A percentile compares a stretch with the other conserved stretches of the same genome.
phyloP scores from a whole-genome alignment of 2,113 vertebrate species.

The Conger conger region DNA sequence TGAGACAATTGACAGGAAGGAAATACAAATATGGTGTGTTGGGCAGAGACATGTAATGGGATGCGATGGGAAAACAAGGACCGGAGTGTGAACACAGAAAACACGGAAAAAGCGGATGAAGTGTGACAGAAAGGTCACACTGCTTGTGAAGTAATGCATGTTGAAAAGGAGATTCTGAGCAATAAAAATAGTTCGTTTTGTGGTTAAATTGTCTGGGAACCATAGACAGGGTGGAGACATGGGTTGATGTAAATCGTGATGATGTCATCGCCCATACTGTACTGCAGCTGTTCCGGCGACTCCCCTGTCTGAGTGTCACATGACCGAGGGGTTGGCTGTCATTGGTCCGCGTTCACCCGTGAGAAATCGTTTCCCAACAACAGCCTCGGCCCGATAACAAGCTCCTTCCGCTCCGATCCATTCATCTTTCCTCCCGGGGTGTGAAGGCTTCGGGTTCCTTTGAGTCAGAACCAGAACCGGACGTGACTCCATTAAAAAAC shows the following conservation, averaged over 20 bases:
- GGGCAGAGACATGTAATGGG: too few species aligned
- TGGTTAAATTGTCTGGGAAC: not conserved
- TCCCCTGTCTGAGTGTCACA: not conserved
- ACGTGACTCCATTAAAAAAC: constrained; percentile 45
- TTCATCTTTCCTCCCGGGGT: constrained; percentile 40
- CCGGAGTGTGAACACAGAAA: too few species aligned
- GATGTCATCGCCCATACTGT: not conserved
- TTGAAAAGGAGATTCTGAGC: not conserved
- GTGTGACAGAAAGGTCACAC: not conserved
- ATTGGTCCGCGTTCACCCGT: constrained; percentile 55
- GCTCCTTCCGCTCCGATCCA: constrained; percentile 58
- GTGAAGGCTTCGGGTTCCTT: constrained; percentile 54
- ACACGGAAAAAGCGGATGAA: too few species aligned
- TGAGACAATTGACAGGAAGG: too few species aligned
- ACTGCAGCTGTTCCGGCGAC: not conserved
- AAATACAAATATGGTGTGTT: too few species aligned
- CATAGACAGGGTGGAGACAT: not conserved
- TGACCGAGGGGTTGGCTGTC: not conserved
- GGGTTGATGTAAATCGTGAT: too few species aligned
- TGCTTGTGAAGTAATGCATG: not conserved
- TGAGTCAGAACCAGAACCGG: constrained; percentile 28
- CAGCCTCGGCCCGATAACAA: constrained; percentile 46
- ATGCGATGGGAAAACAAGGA: too few species aligned
- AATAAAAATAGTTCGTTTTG: not conserved
- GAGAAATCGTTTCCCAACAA: constrained; percentile 58